Conservation (phyloP, 2,888 invertebrate genomes). For the Anthoptus insignis region DNA sequence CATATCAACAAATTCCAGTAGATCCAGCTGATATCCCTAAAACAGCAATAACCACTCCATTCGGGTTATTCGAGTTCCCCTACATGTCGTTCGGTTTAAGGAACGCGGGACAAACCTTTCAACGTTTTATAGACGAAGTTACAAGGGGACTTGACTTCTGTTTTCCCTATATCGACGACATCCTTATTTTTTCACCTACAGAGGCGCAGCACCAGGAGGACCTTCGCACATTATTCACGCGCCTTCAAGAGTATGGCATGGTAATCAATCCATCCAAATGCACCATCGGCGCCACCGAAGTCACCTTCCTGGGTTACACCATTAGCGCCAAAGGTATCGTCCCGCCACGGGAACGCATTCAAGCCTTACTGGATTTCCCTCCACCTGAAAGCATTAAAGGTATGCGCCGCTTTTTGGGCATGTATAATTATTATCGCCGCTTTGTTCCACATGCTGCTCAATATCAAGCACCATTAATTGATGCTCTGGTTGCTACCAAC, state of each 20-base stretch:
- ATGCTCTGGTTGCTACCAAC: background rate
- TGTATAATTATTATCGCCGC: background rate
- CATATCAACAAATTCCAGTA: too few species aligned
- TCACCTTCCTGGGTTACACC: background rate
- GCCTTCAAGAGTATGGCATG: background rate
- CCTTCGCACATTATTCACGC: background rate
- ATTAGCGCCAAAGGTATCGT: background rate
- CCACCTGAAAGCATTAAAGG: background rate
- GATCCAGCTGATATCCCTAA: background rate
- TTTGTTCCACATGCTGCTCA: background rate
- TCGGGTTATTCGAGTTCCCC: conserved; percentile 41
- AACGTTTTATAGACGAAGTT: conserved; percentile 57
- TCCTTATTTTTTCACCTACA: background rate
- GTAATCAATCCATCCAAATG: background rate
- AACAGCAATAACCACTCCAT: background rate
- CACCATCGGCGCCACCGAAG: background rate
- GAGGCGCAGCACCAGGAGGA: background rate
- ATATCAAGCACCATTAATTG: background rate
- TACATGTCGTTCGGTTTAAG: conserved; percentile 59
- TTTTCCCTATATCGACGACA: background rate
- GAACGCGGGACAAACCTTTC: conserved; percentile 65
- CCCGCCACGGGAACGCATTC: background rate
- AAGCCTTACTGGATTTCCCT: background rate
- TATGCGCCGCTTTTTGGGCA: background rate
- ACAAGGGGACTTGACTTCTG: background rate